Evolutionary conservation across 2,113 vertebrate species (phyloP).

Genomic region (Laticauda laticaudata): DNA sequence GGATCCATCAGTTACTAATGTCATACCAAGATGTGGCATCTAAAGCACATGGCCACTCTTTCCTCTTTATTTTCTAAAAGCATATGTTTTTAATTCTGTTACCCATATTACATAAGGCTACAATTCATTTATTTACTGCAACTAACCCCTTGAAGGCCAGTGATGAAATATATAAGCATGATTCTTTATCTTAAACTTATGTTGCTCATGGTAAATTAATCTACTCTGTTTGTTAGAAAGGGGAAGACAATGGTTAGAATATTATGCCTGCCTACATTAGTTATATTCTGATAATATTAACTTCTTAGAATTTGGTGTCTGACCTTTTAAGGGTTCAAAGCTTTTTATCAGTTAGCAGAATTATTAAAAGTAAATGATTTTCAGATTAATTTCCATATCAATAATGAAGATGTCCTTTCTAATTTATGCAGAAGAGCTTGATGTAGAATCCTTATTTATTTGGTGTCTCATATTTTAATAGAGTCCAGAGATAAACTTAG

Average conservation of each 20-base stretch:
- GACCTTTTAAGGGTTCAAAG: conserved; percentile 54
- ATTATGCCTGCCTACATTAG: conserved; percentile 44
- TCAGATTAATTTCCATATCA: conserved; percentile 63
- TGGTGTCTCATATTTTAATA: conserved; percentile 59
- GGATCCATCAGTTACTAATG: neutral
- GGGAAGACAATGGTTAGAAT: conserved; percentile 53
- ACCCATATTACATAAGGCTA: neutral
- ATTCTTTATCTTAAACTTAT: conserved; percentile 50
- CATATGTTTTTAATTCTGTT: neutral
- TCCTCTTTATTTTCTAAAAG: no score
- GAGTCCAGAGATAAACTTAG: conserved; percentile 63
- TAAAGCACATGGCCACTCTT: neutral
- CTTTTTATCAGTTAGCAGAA: conserved; percentile 58
- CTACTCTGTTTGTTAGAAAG: conserved; percentile 29
- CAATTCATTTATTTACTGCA: neutral
- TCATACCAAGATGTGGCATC: neutral
- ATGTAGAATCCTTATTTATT: conserved; percentile 62
- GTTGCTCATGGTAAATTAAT: conserved; percentile 51
- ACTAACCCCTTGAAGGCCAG: neutral
- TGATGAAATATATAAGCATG: neutral
- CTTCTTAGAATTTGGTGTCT: conserved; percentile 50
- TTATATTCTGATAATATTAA: conserved; percentile 57
- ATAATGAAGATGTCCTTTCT: conserved; percentile 66
- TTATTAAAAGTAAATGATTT: conserved; percentile 64
- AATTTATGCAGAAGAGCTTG: conserved; percentile 51